Conservation (phyloP, 2,113 vertebrate species). For the Podocnemis expansa region DNA sequence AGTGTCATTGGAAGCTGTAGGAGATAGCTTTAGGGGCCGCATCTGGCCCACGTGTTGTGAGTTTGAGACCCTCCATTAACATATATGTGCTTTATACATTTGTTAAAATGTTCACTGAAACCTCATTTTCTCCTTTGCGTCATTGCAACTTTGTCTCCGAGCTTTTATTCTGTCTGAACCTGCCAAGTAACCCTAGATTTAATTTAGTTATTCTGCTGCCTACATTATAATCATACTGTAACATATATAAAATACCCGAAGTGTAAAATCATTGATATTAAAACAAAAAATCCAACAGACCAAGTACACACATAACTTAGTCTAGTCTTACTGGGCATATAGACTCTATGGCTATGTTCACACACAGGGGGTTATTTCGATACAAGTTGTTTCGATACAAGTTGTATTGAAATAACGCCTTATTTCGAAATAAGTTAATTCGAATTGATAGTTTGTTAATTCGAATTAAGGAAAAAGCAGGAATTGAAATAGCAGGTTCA, state of each 20-base stretch:
- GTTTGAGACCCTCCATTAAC: too few relatives aligned
- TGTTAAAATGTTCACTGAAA: not conserved
- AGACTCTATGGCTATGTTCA: too few relatives aligned
- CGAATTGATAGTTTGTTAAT: too few relatives aligned
- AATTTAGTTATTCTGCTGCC: not conserved
- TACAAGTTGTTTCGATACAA: too few relatives aligned
- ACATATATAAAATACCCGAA: not conserved
- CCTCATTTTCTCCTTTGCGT: not conserved
- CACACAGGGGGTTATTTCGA: too few relatives aligned
- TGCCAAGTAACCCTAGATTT: not conserved
- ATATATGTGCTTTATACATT: not conserved
- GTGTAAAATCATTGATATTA: not conserved
- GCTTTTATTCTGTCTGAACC: not conserved
- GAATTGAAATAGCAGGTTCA: too few relatives aligned
- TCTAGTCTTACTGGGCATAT: not conserved
- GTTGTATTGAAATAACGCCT: too few relatives aligned
- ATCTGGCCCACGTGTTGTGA: too few relatives aligned
- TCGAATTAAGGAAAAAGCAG: too few relatives aligned
- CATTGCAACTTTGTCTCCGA: not conserved
- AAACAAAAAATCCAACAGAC: not conserved
- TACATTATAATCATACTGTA: not conserved
- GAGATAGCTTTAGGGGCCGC: too few relatives aligned
- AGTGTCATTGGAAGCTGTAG: too few relatives aligned
- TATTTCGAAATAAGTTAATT: too few relatives aligned
- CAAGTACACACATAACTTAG: not conserved